These are phyloP conservation scores for Phyllotreta cruciferae DNA, from an alignment of 2,888 invertebrate genomes.

Conservation along the genomic window DNA sequence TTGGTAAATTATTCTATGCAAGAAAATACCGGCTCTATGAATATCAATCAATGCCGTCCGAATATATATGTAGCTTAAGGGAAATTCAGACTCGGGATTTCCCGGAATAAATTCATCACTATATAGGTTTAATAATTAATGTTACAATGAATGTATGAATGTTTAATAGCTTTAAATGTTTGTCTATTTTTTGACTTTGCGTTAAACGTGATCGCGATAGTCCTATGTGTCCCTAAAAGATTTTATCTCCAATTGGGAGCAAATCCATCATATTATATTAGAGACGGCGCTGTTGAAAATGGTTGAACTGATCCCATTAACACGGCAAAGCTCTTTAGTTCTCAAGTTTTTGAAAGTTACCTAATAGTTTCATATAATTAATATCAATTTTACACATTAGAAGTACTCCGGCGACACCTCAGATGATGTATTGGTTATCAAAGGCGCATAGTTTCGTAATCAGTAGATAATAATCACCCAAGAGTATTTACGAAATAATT, in stretches of 20 bases:
- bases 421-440: not conserved
- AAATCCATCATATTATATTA: slow-evolving; percentile 35
- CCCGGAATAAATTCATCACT: too few relatives aligned
- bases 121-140: too few relatives aligned
- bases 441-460: too few relatives aligned
- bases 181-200: too few relatives aligned
- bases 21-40: slow-evolving; percentile 6
- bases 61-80: too few relatives aligned
- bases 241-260: not conserved
- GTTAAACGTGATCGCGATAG: too few relatives aligned
- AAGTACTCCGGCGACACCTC: slow-evolving; percentile 5
- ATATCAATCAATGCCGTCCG: too few relatives aligned
- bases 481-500: too few relatives aligned
- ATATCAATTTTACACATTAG: slow-evolving; percentile 19
- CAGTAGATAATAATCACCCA: too few relatives aligned
- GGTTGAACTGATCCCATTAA: slow-evolving; percentile 4
- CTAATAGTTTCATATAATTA: slow-evolving; percentile 29
- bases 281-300: slow-evolving; percentile 30
- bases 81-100: too few relatives aligned
- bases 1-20: slow-evolving; percentile 52
- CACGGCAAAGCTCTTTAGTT: slow-evolving; percentile 11
- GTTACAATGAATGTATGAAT: too few relatives aligned
- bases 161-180: too few relatives aligned
- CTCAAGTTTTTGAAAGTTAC: slow-evolving; percentile 7
- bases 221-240: not conserved